Conservation (phyloP, 2,888 invertebrate species). For the Empis livida region DNA sequence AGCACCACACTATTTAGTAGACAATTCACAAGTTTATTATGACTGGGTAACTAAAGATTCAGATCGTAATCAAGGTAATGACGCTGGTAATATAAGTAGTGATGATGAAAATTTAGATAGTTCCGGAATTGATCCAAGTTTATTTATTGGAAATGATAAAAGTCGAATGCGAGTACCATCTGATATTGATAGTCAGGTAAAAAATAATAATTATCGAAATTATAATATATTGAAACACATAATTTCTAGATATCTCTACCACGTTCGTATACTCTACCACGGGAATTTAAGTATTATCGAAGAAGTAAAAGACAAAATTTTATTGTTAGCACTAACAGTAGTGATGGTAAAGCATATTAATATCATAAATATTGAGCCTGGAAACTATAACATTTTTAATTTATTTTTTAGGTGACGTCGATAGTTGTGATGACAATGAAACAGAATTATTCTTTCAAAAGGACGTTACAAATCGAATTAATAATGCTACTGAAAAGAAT, state of each 20-base stretch:
- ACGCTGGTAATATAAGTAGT: conserved; percentile 14
- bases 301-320: conserved; percentile 45
- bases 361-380: neutral
- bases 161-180: conserved; percentile 37
- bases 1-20: conserved; percentile 53
- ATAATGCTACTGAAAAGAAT: too few species aligned
- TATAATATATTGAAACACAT: neutral
- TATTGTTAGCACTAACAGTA: conserved; percentile 71
- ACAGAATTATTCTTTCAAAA: conserved; percentile 17
- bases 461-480: too few species aligned
- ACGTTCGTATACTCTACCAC: conserved; percentile 70
- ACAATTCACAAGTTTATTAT: conserved; percentile 35
- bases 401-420: conserved; percentile 54
- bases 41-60: conserved; percentile 35
- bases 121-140: conserved; percentile 17
- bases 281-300: conserved; percentile 72
- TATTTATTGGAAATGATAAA: conserved; percentile 14
- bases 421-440: conserved; percentile 64
- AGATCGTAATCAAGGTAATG: conserved; percentile 10
- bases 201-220: neutral
- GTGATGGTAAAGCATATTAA: conserved; percentile 47
- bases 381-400: neutral
- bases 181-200: conserved; percentile 64
- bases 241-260: conserved; percentile 58
- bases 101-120: conserved; percentile 20